Percentiles rank a stretch among this genome's conserved stretches.
Conservation (phyloP, 2,797 vertebrate genomes). For the Fundulus diaphanus region DNA sequence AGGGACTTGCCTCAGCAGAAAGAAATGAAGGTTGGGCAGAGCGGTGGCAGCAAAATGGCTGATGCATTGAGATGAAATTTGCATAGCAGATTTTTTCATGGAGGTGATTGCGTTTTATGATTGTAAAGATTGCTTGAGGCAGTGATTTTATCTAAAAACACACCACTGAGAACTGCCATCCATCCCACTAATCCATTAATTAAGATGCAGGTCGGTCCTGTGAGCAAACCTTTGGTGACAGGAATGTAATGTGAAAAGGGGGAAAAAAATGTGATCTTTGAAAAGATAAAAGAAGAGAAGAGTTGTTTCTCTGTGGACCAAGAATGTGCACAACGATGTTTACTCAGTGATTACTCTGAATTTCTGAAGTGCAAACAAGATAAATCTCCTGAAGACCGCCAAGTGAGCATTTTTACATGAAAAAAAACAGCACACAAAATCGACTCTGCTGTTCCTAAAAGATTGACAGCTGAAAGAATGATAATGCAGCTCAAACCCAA, state of each 20-base stretch:
- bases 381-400: not conserved
- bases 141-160: constrained; percentile 43
- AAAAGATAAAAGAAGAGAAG: not conserved
- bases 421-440: not conserved
- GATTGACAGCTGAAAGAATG: not conserved
- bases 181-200: constrained; percentile 19
- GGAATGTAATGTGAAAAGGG: not conserved
- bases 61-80: constrained; percentile 45
- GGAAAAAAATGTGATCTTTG: not conserved
- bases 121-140: constrained; percentile 26
- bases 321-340: constrained; percentile 3
- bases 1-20: constrained; percentile 44
- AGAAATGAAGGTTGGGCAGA: constrained; percentile 30
- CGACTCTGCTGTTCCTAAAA: not conserved
- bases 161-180: constrained; percentile 11
- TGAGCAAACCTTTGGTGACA: constrained; percentile 7
- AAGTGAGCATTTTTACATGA: not conserved
- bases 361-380: not conserved
- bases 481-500: not conserved
- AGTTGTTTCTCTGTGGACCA: not conserved
- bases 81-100: constrained; percentile 26
- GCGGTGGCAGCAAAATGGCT: constrained; percentile 12
- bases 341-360: not conserved
- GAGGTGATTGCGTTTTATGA: constrained; percentile 50
- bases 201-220: constrained; percentile 19